Conservation (phyloP, 2,888 invertebrate genomes). For the Myopa tessellatipennis region DNA sequence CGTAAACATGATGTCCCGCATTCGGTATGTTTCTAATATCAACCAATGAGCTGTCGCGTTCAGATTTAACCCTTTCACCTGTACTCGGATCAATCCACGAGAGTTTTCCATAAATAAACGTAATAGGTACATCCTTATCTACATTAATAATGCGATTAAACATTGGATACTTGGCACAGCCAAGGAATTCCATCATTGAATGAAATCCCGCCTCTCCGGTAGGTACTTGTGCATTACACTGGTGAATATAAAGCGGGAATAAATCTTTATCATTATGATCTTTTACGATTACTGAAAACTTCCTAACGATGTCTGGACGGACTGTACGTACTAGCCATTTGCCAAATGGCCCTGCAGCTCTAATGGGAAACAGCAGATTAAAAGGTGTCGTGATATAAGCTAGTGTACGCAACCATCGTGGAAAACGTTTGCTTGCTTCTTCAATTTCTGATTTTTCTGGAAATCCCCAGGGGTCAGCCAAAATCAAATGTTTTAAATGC, state of each 20-base stretch:
- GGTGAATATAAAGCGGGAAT: slow-evolving; percentile 89
- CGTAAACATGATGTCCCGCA: slow-evolving; percentile 92
- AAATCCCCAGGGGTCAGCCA: slow-evolving; percentile 90
- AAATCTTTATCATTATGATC: slow-evolving; percentile 69
- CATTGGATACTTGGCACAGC: slow-evolving; percentile 95
- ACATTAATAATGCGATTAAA: slow-evolving; percentile 77
- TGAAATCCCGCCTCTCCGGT: slow-evolving; percentile 75
- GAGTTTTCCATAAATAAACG: slow-evolving; percentile 86
- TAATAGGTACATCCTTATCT: slow-evolving; percentile 77
- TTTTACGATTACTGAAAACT: slow-evolving; percentile 75
- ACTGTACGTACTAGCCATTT: slow-evolving; percentile 81
- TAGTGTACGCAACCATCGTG: slow-evolving; percentile 82
- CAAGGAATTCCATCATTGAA: slow-evolving; percentile 82
- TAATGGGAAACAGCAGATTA: slow-evolving; percentile 88
- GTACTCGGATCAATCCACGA: slow-evolving; percentile 91
- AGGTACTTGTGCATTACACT: slow-evolving; percentile 90
- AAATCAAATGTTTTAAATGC: slow-evolving; percentile 85
- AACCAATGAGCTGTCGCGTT: slow-evolving; percentile 75
- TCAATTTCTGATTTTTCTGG: slow-evolving; percentile 73
- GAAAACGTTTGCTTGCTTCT: slow-evolving; percentile 68
- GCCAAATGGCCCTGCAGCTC: slow-evolving; percentile 77
- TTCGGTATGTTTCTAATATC: slow-evolving; percentile 82
- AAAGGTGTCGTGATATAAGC: slow-evolving; percentile 80
- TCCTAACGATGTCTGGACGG: slow-evolving; percentile 83
- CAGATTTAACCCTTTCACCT: slow-evolving; percentile 77